A percentile compares a stretch with the other conserved stretches of the same genome.
phyloP scores from a whole-genome alignment of 2,113 vertebrate species.

The Apodemus speciosus region DNA sequence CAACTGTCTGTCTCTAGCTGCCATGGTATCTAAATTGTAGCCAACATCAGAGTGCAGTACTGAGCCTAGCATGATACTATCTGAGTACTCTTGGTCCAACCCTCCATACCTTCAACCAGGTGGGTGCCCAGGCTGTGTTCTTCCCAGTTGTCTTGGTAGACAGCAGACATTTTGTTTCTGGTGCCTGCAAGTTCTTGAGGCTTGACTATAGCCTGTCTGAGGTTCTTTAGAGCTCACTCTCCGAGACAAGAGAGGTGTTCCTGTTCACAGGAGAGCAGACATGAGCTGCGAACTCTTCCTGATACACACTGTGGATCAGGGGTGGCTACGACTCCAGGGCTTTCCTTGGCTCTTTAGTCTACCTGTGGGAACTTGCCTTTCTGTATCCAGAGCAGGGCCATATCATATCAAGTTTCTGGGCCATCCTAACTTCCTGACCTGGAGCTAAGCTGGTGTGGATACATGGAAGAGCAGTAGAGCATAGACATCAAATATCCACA shows the following conservation, averaged over 20 bases:
- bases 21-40: too few species aligned
- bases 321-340: not conserved
- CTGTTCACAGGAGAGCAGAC: not conserved
- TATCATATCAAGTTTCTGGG: not conserved
- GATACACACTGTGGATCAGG: not conserved
- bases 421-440: not conserved
- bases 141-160: not conserved
- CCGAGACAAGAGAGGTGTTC: not conserved
- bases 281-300: not conserved
- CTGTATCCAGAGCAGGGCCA: not conserved
- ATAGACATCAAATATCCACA: not conserved
- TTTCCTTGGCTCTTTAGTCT: not conserved
- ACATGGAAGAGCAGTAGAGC: not conserved
- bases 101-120: not conserved
- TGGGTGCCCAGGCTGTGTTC: not conserved
- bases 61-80: accelerated
- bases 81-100: too few species aligned
- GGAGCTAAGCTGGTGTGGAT: not conserved
- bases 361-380: not conserved
- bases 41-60: not conserved
- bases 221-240: not conserved
- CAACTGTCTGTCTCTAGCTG: not conserved
- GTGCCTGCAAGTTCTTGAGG: not conserved
- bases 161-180: not conserved
- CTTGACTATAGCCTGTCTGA: not conserved